phyloP scores from a whole-genome alignment of 2,888 invertebrate species.

The Eristalis arbustorum region DNA sequence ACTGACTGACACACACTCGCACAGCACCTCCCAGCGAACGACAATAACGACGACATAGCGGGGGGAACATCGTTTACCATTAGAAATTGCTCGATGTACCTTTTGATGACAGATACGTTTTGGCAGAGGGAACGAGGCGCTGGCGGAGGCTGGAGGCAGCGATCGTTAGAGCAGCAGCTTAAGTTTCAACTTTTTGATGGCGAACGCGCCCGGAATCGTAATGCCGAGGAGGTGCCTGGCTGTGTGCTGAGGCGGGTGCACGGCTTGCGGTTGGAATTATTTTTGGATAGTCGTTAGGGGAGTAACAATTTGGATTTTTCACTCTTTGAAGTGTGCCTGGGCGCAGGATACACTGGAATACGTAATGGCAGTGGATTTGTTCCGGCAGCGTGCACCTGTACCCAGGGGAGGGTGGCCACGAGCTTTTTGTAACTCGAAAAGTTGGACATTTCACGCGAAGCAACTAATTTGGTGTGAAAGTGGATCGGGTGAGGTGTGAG shows the following conservation, averaged over 20 bases:
- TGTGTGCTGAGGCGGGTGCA: conserved; percentile 28
- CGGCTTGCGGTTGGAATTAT: conserved; percentile 30
- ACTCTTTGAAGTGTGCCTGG: neutral
- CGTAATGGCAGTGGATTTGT: neutral
- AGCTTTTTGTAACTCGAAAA: too few relatives aligned
- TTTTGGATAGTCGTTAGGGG: conserved; percentile 21
- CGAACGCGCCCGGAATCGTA: conserved; percentile 56
- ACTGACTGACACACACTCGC: conserved; percentile 37
- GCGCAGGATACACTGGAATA: neutral
- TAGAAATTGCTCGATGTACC: conserved; percentile 63
- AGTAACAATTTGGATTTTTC: neutral
- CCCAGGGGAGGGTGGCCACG: neutral
- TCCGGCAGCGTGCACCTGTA: neutral
- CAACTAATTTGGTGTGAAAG: too few relatives aligned
- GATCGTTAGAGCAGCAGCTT: conserved; percentile 67
- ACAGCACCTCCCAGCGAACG: neutral
- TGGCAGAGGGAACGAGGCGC: neutral
- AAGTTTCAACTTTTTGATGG: conserved; percentile 70
- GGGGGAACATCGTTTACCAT: conserved; percentile 60
- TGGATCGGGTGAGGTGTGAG: too few relatives aligned
- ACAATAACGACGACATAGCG: conserved; percentile 9
- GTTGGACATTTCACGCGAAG: too few relatives aligned
- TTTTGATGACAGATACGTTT: conserved; percentile 69
- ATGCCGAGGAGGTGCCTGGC: conserved; percentile 27
- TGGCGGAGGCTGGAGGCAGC: conserved; percentile 1